A percentile compares a stretch with the other conserved stretches of the same genome.
These are phyloP conservation scores for Thunnus thynnus DNA, from an alignment of 2,113 vertebrate species.

Conservation along the genomic window DNA sequence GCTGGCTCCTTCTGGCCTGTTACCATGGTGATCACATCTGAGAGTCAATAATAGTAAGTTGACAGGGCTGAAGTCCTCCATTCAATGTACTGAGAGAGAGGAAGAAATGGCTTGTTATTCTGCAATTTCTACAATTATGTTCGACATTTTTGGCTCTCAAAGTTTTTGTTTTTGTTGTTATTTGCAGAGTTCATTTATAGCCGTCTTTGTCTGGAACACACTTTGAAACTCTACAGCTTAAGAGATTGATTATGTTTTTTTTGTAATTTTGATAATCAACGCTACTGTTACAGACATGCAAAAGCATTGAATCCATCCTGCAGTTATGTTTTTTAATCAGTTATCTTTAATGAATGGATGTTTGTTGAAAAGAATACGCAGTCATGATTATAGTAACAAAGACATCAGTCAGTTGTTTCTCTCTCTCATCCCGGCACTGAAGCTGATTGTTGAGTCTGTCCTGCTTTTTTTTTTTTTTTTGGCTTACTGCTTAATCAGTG, in stretches of 20 bases:
- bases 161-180: neutral
- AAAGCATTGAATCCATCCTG: neutral
- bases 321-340: neutral
- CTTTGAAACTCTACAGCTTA: neutral
- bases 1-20: constrained; percentile 63
- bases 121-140: constrained; percentile 13
- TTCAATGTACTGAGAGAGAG: constrained; percentile 21
- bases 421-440: constrained; percentile 7
- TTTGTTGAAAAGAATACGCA: constrained; percentile 27
- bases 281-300: neutral
- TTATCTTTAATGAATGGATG: constrained; percentile 22
- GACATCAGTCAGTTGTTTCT: constrained; percentile 36
- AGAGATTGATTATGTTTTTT: neutral
- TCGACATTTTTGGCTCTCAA: neutral
- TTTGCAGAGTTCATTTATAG: neutral
- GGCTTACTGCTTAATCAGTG: constrained; percentile 54
- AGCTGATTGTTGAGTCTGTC: constrained; percentile 17
- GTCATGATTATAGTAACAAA: constrained; percentile 28
- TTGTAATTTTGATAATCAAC: neutral
- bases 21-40: constrained; percentile 73
- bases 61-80: constrained; percentile 50
- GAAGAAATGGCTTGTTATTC: constrained; percentile 7
- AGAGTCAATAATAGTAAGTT: constrained; percentile 63
- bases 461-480: constrained; percentile 23
- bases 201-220: neutral